A percentile compares a stretch with the other conserved stretches of the same genome.
Conservation (phyloP, 1,140 invertebrate species). For the Drosophila pallidifrons region DNA sequence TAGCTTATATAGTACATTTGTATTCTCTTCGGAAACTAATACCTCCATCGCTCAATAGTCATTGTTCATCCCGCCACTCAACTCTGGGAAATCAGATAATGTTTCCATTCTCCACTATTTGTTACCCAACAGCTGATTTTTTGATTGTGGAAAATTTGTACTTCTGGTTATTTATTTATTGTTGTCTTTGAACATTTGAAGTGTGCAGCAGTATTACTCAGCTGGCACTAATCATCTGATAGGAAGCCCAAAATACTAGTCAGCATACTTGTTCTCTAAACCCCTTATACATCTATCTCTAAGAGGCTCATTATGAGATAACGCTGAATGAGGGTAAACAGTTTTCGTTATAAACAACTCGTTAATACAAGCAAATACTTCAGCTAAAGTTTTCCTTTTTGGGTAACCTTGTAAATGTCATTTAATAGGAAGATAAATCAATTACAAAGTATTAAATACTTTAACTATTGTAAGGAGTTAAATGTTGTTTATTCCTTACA, state of each 20-base stretch:
- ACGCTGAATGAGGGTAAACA: background rate
- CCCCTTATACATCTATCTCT: background rate
- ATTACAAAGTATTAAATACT: background rate
- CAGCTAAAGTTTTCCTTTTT: constrained; percentile 1
- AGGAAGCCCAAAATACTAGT: constrained; percentile 11
- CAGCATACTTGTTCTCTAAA: background rate
- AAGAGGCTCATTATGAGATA: constrained; percentile 23
- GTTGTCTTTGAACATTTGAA: constrained; percentile 10
- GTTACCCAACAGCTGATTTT: constrained; percentile 29
- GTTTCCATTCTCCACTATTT: background rate
- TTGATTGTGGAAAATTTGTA: constrained; percentile 35
- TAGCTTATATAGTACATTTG: constrained; percentile 2
- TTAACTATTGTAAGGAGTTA: too few relatives aligned
- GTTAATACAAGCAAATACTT: background rate
- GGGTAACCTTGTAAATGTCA: constrained; percentile 37
- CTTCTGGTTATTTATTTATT: constrained; percentile 6
- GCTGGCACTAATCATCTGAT: constrained; percentile 19
- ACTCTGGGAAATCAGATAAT: constrained; percentile 37
- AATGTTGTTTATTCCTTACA: too few relatives aligned
- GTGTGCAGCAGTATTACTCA: constrained; percentile 25
- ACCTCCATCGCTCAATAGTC: constrained; percentile 25
- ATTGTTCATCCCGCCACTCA: constrained; percentile 53
- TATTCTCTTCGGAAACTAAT: constrained; percentile 34
- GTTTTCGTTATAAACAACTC: constrained; percentile 5
- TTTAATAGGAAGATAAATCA: background rate